These are phyloP conservation scores for Colinus virginianus DNA, from an alignment of 2,113 vertebrate species.

Conservation along the genomic window DNA sequence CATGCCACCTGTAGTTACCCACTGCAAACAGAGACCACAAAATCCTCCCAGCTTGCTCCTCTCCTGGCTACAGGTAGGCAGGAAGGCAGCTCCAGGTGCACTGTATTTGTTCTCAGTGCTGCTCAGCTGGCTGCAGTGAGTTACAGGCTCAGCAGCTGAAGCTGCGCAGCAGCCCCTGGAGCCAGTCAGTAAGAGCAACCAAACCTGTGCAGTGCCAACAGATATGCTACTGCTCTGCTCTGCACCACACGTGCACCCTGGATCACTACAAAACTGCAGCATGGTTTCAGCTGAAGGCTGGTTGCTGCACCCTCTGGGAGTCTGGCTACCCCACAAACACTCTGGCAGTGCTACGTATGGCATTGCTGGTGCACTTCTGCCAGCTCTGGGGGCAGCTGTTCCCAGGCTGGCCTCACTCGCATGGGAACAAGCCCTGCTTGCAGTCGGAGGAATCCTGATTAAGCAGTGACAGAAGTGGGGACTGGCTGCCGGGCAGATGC, in stretches of 20 bases:
- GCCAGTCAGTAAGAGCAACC: not conserved
- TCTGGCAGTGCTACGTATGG: not conserved
- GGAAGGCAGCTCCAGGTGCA: not conserved
- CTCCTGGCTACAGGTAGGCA: not conserved
- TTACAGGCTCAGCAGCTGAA: not conserved
- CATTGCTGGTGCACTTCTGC: not conserved
- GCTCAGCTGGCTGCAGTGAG: not conserved
- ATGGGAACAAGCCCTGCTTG: not conserved
- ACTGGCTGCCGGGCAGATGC: conserved; percentile 48
- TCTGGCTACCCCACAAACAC: not conserved
- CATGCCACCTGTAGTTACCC: not conserved
- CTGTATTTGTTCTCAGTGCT: not conserved
- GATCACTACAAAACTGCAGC: not conserved
- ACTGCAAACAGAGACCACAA: not conserved
- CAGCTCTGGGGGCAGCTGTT: accelerated
- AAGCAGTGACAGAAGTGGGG: conserved; percentile 34
- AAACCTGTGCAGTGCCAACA: not conserved
- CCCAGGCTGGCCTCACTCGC: not conserved
- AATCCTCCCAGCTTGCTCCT: not conserved
- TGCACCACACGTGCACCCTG: accelerated
- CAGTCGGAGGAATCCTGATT: not conserved
- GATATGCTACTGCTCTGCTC: not conserved
- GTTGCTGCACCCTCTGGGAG: not conserved
- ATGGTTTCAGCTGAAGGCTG: not conserved
- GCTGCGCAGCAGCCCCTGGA: not conserved